These are phyloP conservation scores for Acanthaster planci DNA, from an alignment of 35 echinoderm and acorn worm species.

Conservation along the genomic window DNA sequence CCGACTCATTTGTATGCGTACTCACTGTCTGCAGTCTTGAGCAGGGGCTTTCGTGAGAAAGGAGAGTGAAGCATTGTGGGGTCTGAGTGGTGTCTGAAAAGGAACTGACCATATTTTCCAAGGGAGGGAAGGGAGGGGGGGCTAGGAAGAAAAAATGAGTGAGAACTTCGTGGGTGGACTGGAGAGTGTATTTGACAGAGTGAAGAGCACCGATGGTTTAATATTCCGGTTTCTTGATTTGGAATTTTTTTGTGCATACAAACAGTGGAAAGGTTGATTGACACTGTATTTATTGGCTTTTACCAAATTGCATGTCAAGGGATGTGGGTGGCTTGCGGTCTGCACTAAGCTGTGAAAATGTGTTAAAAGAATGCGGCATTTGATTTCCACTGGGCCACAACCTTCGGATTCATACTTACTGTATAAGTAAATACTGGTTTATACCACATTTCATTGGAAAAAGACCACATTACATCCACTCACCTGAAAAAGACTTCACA, in stretches of 20 bases:
- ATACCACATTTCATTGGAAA: no score
- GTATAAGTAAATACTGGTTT: no score
- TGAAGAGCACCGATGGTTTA: not conserved
- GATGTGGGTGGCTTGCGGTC: conserved; percentile 8
- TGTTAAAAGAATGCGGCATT: no score
- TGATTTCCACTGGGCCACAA: no score
- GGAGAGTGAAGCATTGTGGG: not conserved
- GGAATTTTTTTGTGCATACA: conserved; percentile 8
- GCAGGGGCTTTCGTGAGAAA: not conserved
- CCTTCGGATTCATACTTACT: no score
- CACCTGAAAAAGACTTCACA: no score
- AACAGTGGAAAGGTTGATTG: not conserved
- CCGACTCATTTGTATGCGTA: conserved; percentile 14
- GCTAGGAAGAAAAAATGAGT: not conserved
- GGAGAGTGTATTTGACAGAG: conserved; percentile 17
- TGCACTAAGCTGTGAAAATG: not conserved
- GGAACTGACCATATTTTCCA: not conserved
- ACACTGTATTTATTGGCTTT: conserved; percentile 32
- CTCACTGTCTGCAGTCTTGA: not conserved
- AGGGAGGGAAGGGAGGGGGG: not conserved
- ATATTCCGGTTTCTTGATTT: not conserved
- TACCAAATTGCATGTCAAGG: conserved; percentile 15
- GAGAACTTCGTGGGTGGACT: not conserved
- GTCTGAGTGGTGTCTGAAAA: not conserved
- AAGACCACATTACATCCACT: no score